Conservation (phyloP, 1,140 invertebrate species). For the Aphelinus atriplicis region DNA sequence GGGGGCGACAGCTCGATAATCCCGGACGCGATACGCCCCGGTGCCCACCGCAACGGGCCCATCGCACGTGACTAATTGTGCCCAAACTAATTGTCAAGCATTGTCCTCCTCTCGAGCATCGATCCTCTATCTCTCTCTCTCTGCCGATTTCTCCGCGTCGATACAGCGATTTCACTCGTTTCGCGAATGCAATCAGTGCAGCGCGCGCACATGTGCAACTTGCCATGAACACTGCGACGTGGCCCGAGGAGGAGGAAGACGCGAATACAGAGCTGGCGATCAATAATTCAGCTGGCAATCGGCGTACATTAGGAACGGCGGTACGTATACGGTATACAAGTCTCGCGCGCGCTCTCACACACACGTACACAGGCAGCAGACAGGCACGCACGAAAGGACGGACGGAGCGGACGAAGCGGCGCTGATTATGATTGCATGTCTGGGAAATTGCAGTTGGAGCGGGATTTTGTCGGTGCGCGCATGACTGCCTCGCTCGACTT, state of each 20-base stretch:
- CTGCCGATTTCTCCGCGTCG: no score
- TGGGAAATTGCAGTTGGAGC: conserved; percentile 54
- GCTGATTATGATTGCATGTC: conserved; percentile 63
- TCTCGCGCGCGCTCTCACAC: background rate
- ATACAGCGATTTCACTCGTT: no score
- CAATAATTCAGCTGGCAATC: background rate
- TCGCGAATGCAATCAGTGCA: background rate
- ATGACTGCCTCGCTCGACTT: conserved; percentile 59
- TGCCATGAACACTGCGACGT: no score
- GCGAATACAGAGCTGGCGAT: no score
- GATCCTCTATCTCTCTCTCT: no score
- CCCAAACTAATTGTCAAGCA: no score
- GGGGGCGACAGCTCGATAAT: conserved; percentile 51
- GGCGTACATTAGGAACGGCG: background rate
- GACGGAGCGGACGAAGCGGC: background rate
- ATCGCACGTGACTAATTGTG: background rate
- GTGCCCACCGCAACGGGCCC: conserved; percentile 5
- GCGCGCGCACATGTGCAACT: no score
- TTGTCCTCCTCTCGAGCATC: no score
- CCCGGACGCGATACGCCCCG: conserved; percentile 39
- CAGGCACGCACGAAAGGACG: background rate
- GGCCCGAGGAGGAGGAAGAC: no score
- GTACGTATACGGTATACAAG: background rate
- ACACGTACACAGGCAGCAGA: background rate
- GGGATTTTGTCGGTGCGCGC: conserved; percentile 28